Evolutionary conservation across 2,113 vertebrate genomes (phyloP).

Genomic region (Callopanchax toddi): DNA sequence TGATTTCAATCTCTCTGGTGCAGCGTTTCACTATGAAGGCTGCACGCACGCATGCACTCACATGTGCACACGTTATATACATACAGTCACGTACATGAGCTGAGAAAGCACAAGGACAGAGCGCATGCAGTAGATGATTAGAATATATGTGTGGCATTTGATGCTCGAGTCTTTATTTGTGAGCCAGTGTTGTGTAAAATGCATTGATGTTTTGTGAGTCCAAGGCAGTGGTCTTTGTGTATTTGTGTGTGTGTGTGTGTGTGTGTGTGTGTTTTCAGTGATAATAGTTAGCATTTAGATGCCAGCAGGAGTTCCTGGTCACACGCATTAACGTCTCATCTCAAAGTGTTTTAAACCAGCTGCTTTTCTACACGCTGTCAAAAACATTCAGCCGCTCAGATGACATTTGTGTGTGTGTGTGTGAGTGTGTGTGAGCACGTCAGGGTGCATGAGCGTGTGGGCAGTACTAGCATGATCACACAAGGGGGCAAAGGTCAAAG

Average conservation of each 20-base stretch:
- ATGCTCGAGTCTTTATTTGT: slow-evolving; percentile 22
- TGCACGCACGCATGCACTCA: slow-evolving; percentile 43
- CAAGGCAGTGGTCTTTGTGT: slow-evolving; percentile 14
- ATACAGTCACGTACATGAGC: slow-evolving; percentile 2
- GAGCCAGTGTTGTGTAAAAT: slow-evolving; percentile 37
- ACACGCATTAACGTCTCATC: slow-evolving; percentile 74
- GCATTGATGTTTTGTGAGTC: slow-evolving; percentile 26
- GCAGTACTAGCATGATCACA: slow-evolving; percentile 61
- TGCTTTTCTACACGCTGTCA: slow-evolving; percentile 72
- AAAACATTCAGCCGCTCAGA: slow-evolving; percentile 56
- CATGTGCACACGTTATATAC: slow-evolving; percentile 20
- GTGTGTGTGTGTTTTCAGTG: no score
- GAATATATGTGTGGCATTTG: slow-evolving; percentile 13
- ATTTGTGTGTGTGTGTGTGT: slow-evolving; percentile 18
- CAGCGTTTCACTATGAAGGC: slow-evolving; percentile 91
- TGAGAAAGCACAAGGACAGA: slow-evolving; percentile 32
- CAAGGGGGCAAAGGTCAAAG: slow-evolving; percentile 67
- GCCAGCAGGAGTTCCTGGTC: slow-evolving; percentile 68
- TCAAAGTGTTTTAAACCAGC: slow-evolving; percentile 67
- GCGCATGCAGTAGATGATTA: slow-evolving; percentile 41
- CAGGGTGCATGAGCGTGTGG: slow-evolving; percentile 46
- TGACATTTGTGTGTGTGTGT: slow-evolving; percentile 34
- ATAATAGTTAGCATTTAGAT: slow-evolving; percentile 49
- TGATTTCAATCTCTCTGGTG: slow-evolving; percentile 95
- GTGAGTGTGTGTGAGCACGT: slow-evolving; percentile 37